Base-by-base conservation (phyloP, 2,797 vertebrate species). In the Neoniphon sammara region DNA sequence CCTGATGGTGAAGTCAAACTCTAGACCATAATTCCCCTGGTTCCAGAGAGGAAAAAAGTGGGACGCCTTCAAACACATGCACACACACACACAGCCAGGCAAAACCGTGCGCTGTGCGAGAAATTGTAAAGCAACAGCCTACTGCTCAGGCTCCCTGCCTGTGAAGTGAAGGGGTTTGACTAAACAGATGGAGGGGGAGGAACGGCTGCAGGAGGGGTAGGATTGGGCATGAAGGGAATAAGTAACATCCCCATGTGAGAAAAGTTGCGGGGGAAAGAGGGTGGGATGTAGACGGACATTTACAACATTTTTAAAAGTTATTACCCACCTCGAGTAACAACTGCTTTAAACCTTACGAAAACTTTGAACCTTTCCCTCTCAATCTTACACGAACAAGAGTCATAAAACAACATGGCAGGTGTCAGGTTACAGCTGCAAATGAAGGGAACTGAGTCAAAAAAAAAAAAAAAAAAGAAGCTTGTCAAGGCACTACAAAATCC, bases 241-340 rank as follows among this genome's bases (percentile, higher is more conserved):
- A 83, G 56, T 74, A 83, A 88, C 80, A 77, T 75, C 56, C 82
- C 60, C 44, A 36, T 47, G 59, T 23, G 73, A 82, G 47, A 34
- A 42, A 57, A 44, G 17, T 11, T 10, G 20, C 9, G 50, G 50
- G n/a, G 4, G 49, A 9, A 18, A 9, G n/a, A 18, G n/a, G 49
- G 17, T n/a, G n/a, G 9, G 0, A 36, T 36, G 4, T 36, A 7
- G 9, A 7, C 1, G 34, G 7, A 9, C 9, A 7, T 6, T 36
- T 36, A 7, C 9, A 36, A 7, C 7, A 7, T 7, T 36, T 36
- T 36, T 42, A 42, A 42, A 11, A 12, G 39, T 12, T 36, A 11
- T 11, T 12, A 31, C 3, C 4, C 2, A 18, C 3, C 3, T 55
- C 9, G 30, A 2, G 34, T 6, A 36, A 36, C 34, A 36, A 9